Evolutionary conservation across 2,797 vertebrate genomes (phyloP).

Genomic region (Poecilia picta): DNA sequence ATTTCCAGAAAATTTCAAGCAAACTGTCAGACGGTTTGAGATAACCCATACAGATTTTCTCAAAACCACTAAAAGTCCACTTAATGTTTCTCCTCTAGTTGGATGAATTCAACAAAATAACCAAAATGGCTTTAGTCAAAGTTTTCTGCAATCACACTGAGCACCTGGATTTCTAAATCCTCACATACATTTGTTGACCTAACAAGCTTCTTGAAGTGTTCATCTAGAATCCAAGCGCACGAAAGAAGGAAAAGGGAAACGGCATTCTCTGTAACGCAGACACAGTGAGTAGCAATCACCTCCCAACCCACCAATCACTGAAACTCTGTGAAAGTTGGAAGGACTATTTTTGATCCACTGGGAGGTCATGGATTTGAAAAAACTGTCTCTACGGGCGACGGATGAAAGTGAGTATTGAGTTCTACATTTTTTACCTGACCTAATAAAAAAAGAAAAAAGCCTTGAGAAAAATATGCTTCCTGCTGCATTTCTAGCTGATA

Average conservation of each 20-base stretch:
- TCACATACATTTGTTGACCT: background rate
- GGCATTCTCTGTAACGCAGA: slow-evolving; percentile 18
- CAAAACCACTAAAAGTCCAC: background rate
- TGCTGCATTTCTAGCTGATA: slow-evolving; percentile 44
- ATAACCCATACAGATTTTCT: background rate
- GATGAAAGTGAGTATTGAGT: slow-evolving; percentile 49
- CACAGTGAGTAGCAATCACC: slow-evolving; percentile 36
- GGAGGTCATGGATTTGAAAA: slow-evolving; percentile 35
- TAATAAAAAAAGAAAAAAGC: slow-evolving; percentile 8
- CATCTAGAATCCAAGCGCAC: background rate
- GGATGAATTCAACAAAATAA: background rate
- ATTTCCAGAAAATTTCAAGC: background rate
- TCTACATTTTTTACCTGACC: slow-evolving; percentile 28
- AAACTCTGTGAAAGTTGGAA: slow-evolving; percentile 49
- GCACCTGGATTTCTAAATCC: background rate
- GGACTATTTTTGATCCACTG: slow-evolving; percentile 54
- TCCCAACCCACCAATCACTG: slow-evolving; percentile 39
- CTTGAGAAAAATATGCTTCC: slow-evolving; percentile 46
- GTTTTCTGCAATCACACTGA: background rate
- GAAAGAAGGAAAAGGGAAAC: background rate
- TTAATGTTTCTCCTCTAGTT: background rate
- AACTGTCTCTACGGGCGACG: slow-evolving; percentile 24
- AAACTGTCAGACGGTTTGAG: no score
- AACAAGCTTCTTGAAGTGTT: background rate
- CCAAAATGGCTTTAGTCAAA: background rate